Evolutionary conservation across 64 coral and sea anemone species (phyloP).

Genomic region (Montipora efflorescens): DNA sequence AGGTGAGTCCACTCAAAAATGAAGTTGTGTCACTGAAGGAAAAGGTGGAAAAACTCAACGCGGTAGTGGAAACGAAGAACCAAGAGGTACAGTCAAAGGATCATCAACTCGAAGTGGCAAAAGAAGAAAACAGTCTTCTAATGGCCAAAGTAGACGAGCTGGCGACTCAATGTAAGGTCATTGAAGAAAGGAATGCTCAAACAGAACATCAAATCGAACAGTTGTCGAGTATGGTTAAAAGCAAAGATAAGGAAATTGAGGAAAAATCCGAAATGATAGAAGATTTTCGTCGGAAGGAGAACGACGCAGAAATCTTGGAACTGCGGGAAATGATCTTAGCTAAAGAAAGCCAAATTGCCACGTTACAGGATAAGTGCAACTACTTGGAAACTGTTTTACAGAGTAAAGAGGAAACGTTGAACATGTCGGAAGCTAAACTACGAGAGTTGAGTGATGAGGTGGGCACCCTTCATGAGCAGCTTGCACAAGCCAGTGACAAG

Average conservation of each 20-base stretch:
- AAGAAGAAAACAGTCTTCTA: constrained; percentile 42
- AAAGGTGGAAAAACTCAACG: constrained; percentile 40
- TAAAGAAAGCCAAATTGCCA: neutral
- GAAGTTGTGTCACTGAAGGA: constrained; percentile 22
- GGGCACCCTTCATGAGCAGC: neutral
- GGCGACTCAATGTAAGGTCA: neutral
- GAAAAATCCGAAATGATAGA: constrained; percentile 32
- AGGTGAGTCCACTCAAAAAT: constrained; percentile 25
- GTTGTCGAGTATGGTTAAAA: constrained; percentile 2
- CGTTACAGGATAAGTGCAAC: neutral
- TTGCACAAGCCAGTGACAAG: neutral
- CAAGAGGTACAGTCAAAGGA: constrained; percentile 17
- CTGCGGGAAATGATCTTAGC: neutral
- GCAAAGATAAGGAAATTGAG: constrained; percentile 9
- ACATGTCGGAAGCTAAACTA: neutral
- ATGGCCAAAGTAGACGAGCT: constrained; percentile 12
- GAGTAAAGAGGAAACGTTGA: neutral
- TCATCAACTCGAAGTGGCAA: constrained; percentile 1
- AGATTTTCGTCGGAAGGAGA: neutral
- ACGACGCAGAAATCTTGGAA: neutral
- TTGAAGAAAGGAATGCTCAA: neutral
- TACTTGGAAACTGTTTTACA: constrained; percentile 7
- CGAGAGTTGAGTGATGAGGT: neutral
- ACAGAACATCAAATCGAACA: neutral
- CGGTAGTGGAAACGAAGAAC: constrained; percentile 40